These are phyloP conservation scores for Hirudo medicinalis DNA, from an alignment of 1,140 invertebrate species.

Conservation along the genomic window DNA sequence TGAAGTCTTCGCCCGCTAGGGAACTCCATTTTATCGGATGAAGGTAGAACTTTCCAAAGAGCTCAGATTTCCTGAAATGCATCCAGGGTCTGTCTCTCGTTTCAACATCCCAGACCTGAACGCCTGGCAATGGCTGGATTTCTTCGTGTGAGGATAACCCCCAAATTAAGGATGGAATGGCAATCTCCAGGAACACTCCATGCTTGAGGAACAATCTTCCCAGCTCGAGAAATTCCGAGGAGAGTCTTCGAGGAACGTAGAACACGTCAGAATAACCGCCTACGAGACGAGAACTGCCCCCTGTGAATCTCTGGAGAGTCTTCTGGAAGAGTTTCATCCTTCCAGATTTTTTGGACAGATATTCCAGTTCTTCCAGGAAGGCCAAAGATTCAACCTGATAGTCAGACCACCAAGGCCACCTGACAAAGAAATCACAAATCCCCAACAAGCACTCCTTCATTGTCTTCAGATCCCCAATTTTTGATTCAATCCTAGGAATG, in stretches of 20 bases:
- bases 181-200: slow-evolving; percentile 20
- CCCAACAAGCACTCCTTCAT: slow-evolving; percentile 15
- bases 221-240: slow-evolving; percentile 15
- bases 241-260: slow-evolving; percentile 18
- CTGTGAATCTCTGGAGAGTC: slow-evolving; percentile 6
- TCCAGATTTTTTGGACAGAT: not conserved
- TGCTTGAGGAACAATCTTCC: slow-evolving; percentile 14
- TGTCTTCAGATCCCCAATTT: slow-evolving; percentile 17
- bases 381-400: slow-evolving; percentile 3
- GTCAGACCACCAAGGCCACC: slow-evolving; percentile 18
- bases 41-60: slow-evolving; percentile 19
- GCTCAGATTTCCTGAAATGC: slow-evolving; percentile 14
- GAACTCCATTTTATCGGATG: slow-evolving; percentile 22
- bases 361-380: not conserved
- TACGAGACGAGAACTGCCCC: slow-evolving; percentile 2
- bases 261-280: slow-evolving; percentile 21
- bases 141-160: slow-evolving; percentile 14
- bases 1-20: not conserved
- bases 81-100: slow-evolving; percentile 13
- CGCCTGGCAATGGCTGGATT: not conserved
- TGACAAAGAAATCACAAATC: slow-evolving; percentile 17
- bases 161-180: slow-evolving; percentile 17
- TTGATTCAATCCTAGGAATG: slow-evolving; percentile 6
- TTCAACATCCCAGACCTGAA: slow-evolving; percentile 17
- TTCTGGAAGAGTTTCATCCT: slow-evolving; percentile 7